Percentiles rank a stretch among this genome's conserved stretches.
Conservation (phyloP, 2,888 invertebrate species). For the Tetragonula carbonaria region DNA sequence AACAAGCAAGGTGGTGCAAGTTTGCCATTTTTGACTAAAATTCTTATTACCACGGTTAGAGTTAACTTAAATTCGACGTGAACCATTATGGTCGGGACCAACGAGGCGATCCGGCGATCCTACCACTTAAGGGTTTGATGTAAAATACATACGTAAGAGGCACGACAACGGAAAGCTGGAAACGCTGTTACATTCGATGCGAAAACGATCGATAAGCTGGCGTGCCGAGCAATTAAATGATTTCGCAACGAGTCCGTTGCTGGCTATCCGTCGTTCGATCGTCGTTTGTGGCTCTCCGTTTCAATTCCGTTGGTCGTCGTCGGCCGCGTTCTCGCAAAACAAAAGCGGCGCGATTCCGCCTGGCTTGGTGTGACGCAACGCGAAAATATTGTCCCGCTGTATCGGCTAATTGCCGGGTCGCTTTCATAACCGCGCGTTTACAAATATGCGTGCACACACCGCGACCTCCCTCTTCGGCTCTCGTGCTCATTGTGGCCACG, state of each 20-base stretch:
- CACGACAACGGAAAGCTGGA: not conserved
- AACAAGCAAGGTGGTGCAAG: too few relatives aligned
- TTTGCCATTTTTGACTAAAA: too few relatives aligned
- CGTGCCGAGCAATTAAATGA: not conserved
- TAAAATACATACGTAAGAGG: too few relatives aligned
- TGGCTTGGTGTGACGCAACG: constrained; percentile 23
- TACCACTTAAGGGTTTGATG: not conserved
- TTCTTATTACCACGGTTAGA: too few relatives aligned
- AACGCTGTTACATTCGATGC: not conserved
- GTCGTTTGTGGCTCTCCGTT: not conserved
- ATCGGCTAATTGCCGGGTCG: constrained; percentile 60
- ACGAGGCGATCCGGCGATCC: too few relatives aligned
- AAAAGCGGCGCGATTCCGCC: constrained; percentile 30
- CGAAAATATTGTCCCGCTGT: constrained; percentile 46
- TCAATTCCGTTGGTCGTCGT: constrained; percentile 2
- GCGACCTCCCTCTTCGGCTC: not conserved
- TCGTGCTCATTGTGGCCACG: constrained; percentile 41
- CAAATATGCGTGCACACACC: constrained; percentile 35
- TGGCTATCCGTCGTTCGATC: constrained; percentile 27
- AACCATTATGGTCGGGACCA: too few relatives aligned
- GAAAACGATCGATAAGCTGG: not conserved
- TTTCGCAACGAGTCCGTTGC: constrained; percentile 13
- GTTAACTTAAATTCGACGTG: too few relatives aligned
- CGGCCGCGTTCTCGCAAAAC: constrained; percentile 34
- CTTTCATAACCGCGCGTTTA: constrained; percentile 51